Percentiles rank a stretch among this genome's conserved stretches.
phyloP scores from a whole-genome alignment of 2,113 vertebrate species.

The Dascyllus trimaculatus region DNA sequence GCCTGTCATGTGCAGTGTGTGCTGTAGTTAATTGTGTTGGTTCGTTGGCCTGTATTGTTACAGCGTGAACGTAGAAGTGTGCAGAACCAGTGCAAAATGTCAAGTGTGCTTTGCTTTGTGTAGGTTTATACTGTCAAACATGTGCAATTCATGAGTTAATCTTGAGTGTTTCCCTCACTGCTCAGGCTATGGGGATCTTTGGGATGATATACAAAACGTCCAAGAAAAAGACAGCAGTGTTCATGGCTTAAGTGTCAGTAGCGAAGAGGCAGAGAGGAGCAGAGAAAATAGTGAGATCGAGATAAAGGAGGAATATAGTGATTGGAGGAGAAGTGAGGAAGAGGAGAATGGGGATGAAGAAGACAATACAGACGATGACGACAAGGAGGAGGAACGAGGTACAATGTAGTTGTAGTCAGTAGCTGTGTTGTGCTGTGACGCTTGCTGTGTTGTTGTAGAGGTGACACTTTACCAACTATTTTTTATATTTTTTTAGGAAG shows the following conservation, averaged over 20 bases:
- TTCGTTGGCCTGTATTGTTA: neutral
- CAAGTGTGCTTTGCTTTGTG: constrained; percentile 8
- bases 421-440: constrained; percentile 28
- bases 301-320: constrained; percentile 61
- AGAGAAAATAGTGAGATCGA: constrained; percentile 85
- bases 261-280: constrained; percentile 53
- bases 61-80: constrained; percentile 8
- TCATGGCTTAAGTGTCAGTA: constrained; percentile 46
- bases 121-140: neutral
- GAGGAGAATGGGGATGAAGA: constrained; percentile 60
- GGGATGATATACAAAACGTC: constrained; percentile 85
- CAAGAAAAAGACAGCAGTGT: constrained; percentile 73
- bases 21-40: constrained; percentile 29
- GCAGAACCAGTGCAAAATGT: neutral
- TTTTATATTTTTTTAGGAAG: neutral
- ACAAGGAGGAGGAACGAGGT: constrained; percentile 67
- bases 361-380: constrained; percentile 47
- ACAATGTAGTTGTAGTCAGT: constrained; percentile 38
- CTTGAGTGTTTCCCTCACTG: constrained; percentile 48
- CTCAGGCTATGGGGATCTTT: constrained; percentile 88
- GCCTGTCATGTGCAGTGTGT: neutral
- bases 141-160: constrained; percentile 17
- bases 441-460: constrained; percentile 6
- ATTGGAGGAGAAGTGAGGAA: constrained; percentile 59
- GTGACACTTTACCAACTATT: neutral